A percentile compares a stretch with the other conserved stretches of the same genome.
These are phyloP conservation scores for Busseola fusca DNA, from an alignment of 2,888 invertebrate genomes.

Conservation along the genomic window DNA sequence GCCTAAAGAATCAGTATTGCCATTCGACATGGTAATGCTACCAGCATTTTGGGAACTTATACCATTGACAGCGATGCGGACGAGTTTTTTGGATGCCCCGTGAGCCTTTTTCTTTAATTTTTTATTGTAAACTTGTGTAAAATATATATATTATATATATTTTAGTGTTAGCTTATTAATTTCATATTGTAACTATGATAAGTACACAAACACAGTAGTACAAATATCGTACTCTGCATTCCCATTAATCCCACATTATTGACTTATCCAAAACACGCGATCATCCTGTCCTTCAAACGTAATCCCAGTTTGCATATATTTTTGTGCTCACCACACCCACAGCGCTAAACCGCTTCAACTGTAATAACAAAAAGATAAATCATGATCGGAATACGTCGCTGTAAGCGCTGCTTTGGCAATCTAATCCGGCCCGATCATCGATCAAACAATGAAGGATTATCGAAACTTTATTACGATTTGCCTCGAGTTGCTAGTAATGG, in stretches of 20 bases:
- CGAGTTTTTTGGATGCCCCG: too few species aligned
- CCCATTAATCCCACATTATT: slow-evolving; percentile 36
- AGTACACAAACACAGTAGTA: not conserved
- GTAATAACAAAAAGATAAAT: slow-evolving; percentile 59
- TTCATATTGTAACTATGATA: too few species aligned
- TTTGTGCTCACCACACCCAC: slow-evolving; percentile 40
- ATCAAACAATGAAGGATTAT: slow-evolving; percentile 65
- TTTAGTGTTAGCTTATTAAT: too few species aligned
- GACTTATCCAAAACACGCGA: slow-evolving; percentile 39
- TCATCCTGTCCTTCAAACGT: slow-evolving; percentile 49
- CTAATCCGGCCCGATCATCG: slow-evolving; percentile 61
- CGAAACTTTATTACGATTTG: slow-evolving; percentile 57
- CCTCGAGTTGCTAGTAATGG: slow-evolving; percentile 37
- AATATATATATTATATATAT: too few species aligned
- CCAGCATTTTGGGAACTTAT: too few species aligned
- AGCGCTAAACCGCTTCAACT: slow-evolving; percentile 49
- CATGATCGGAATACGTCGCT: slow-evolving; percentile 53
- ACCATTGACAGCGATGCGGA: too few species aligned
- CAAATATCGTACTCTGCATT: slow-evolving; percentile 14
- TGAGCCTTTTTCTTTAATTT: too few species aligned
- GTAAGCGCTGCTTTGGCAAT: slow-evolving; percentile 56
- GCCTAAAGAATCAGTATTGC: too few species aligned
- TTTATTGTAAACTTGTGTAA: too few species aligned
- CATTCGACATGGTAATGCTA: too few species aligned
- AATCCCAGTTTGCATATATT: slow-evolving; percentile 55